Conservation (phyloP, 2,888 invertebrate genomes). For the Rhyacophila evoluta region DNA sequence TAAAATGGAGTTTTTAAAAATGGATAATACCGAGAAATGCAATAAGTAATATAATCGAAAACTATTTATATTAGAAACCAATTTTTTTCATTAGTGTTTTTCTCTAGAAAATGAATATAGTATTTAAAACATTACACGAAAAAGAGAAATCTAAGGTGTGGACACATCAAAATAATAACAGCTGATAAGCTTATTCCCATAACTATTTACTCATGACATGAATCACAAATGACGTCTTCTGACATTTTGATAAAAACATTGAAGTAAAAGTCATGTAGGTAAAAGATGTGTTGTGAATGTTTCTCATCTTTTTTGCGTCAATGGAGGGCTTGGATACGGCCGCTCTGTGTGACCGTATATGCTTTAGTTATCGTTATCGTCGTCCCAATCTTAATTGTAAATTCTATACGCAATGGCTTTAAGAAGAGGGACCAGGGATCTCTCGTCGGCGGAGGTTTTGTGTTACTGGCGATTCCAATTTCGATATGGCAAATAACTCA, state of each 20-base stretch:
- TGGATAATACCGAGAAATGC: too few relatives aligned
- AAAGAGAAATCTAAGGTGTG: background rate
- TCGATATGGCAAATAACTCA: conserved; percentile 96
- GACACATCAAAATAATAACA: background rate
- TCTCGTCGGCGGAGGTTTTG: conserved; percentile 91
- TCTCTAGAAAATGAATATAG: too few relatives aligned
- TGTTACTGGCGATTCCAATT: conserved; percentile 89
- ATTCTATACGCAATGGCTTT: conserved; percentile 84
- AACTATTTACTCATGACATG: conserved; percentile 18
- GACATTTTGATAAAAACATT: conserved; percentile 36
- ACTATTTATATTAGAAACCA: too few relatives aligned
- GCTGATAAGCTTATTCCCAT: background rate
- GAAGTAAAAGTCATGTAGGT: conserved; percentile 46
- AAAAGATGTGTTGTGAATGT: conserved; percentile 63
- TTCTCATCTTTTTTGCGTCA: conserved; percentile 64
- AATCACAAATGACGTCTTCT: conserved; percentile 33
- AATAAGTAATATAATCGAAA: too few relatives aligned
- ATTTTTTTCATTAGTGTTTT: too few relatives aligned
- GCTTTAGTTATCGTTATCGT: conserved; percentile 84
- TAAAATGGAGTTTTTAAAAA: too few relatives aligned
- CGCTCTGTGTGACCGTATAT: conserved; percentile 84
- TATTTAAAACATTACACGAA: too few relatives aligned
- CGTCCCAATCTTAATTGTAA: conserved; percentile 85
- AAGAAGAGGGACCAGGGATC: conserved; percentile 83
- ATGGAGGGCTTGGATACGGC: conserved; percentile 94